Evolutionary conservation across 1,140 invertebrate species (phyloP).

Genomic region (Vanessa atalanta): DNA sequence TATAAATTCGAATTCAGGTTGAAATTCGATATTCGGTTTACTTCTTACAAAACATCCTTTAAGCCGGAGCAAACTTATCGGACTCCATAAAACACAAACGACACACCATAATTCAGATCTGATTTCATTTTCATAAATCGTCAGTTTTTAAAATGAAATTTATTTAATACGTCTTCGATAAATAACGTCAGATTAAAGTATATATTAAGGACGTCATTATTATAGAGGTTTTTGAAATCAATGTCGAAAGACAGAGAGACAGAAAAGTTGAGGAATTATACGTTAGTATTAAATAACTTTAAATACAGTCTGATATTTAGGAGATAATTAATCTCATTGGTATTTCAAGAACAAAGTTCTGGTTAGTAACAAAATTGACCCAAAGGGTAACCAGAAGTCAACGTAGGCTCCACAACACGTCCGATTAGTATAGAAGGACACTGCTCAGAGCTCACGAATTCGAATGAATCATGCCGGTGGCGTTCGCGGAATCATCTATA

Average conservation of each 20-base stretch:
- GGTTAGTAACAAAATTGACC: background rate
- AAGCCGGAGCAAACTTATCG: constrained; percentile 18
- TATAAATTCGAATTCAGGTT: background rate
- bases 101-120: constrained; percentile 21
- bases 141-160: constrained; percentile 13
- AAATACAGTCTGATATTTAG: too few relatives aligned
- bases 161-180: background rate
- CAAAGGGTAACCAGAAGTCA: constrained; percentile 38
- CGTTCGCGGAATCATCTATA: constrained; percentile 38
- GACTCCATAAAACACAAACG: constrained; percentile 21
- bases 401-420: background rate
- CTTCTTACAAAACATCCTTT: constrained; percentile 18
- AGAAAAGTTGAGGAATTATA: too few relatives aligned
- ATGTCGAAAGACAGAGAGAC: too few relatives aligned
- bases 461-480: constrained; percentile 39
- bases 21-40: constrained; percentile 2
- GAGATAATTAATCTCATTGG: too few relatives aligned
- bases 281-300: too few relatives aligned
- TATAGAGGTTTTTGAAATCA: background rate
- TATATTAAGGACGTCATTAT: background rate
- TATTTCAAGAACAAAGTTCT: too few relatives aligned
- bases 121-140: constrained; percentile 27
- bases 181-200: background rate
- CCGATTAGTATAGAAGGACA: constrained; percentile 26
- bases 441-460: constrained; percentile 29